A percentile compares a stretch with the other conserved stretches of the same genome.
Evolutionary conservation across 2,888 invertebrate genomes (phyloP).

Genomic region (Boloria euphrosyne): DNA sequence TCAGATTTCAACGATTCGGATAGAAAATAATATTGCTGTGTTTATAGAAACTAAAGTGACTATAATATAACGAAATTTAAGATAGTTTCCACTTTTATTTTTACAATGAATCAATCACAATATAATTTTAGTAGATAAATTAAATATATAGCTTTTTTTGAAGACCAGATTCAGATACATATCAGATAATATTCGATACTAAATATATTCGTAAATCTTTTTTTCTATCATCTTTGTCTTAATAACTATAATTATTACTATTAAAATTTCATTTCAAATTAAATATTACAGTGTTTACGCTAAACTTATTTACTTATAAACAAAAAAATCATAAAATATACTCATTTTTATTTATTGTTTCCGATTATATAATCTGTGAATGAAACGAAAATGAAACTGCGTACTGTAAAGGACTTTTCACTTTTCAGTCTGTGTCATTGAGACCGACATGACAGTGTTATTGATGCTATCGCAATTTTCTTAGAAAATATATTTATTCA

Average conservation of each 20-base stretch:
- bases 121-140: no score
- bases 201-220: no score
- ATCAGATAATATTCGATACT: no score
- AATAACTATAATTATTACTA: no score
- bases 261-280: neutral
- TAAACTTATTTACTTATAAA: neutral
- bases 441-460: constrained; percentile 13
- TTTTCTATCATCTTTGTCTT: no score
- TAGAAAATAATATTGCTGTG: neutral
- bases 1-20: constrained; percentile 18
- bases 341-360: neutral
- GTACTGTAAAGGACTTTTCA: constrained; percentile 48
- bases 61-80: neutral
- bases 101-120: no score
- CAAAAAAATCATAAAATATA: neutral
- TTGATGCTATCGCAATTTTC: no score
- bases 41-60: neutral
- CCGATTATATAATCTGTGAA: constrained; percentile 12
- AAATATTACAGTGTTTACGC: neutral
- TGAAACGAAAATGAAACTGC: neutral
- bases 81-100: no score
- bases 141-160: no score
- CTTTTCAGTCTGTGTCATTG: constrained; percentile 12
- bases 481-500: no score
- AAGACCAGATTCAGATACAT: no score